phyloP scores from a whole-genome alignment of 2,888 invertebrate species.

The Agonopterix subpropinquella region DNA sequence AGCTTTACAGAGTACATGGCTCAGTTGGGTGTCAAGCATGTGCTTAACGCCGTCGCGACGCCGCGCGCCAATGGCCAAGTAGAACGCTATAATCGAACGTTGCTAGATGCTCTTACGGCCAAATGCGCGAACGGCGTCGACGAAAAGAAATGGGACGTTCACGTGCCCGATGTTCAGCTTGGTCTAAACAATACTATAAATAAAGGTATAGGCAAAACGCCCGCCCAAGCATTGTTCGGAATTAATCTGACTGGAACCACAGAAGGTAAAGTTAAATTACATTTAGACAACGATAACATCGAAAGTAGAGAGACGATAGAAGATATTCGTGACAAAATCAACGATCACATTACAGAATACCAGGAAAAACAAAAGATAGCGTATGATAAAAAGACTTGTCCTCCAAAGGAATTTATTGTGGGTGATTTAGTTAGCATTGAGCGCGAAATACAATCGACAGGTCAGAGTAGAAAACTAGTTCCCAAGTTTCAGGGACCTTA shows the following conservation, averaged over 20 bases:
- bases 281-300: too few species aligned
- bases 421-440: too few species aligned
- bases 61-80: neutral
- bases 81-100: neutral
- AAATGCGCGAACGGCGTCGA: neutral
- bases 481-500: too few species aligned
- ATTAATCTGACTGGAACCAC: neutral
- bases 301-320: too few species aligned
- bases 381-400: too few species aligned
- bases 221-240: constrained; percentile 9
- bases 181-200: constrained; percentile 11
- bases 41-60: neutral
- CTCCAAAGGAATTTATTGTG: too few species aligned
- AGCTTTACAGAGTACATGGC: neutral
- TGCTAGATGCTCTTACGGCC: neutral
- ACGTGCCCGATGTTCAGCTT: constrained; percentile 8
- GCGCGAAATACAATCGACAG: too few species aligned
- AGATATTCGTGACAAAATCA: too few species aligned
- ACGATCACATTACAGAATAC: too few species aligned
- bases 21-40: neutral
- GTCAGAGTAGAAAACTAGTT: too few species aligned
- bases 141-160: neutral
- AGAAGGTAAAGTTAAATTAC: neutral
- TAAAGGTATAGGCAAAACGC: constrained; percentile 4
- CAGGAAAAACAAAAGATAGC: too few species aligned